A percentile compares a stretch with the other conserved stretches of the same genome.
Conservation (phyloP, 2,797 vertebrate genomes). For the Alfaro cultratus region DNA sequence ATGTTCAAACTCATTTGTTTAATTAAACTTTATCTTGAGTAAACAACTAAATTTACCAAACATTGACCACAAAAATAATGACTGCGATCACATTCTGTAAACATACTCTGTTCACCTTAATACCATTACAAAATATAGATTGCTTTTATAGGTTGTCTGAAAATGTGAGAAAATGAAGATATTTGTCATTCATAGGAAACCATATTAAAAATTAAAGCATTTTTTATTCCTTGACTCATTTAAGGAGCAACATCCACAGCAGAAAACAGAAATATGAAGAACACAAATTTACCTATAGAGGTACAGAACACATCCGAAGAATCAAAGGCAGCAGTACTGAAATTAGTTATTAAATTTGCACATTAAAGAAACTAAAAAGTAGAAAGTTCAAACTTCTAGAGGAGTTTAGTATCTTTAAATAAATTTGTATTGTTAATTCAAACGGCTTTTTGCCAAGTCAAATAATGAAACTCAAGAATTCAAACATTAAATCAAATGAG, state of each 20-base stretch:
- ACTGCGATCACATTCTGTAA: background rate
- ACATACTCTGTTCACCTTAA: background rate
- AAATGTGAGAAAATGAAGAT: background rate
- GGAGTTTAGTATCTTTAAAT: background rate
- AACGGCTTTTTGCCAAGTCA: background rate
- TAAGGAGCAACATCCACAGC: background rate
- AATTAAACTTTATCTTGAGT: too few relatives aligned
- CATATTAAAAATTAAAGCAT: background rate
- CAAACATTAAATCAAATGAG: background rate
- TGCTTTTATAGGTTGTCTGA: background rate
- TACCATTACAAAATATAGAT: background rate
- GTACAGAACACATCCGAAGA: background rate
- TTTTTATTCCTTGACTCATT: background rate
- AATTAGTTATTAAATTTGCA: background rate
- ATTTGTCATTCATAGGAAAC: background rate
- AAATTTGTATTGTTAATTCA: background rate
- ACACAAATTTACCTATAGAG: background rate
- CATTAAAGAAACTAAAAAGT: background rate
- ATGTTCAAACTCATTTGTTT: background rate
- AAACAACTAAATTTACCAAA: background rate
- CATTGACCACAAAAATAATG: background rate
- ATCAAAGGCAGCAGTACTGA: background rate
- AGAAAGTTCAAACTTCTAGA: background rate
- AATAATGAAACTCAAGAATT: background rate
- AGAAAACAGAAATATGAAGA: background rate